Percentiles rank a stretch among this genome's conserved stretches.
Conservation (phyloP, 2,797 vertebrate genomes). For the Rhinichthys osculus region DNA sequence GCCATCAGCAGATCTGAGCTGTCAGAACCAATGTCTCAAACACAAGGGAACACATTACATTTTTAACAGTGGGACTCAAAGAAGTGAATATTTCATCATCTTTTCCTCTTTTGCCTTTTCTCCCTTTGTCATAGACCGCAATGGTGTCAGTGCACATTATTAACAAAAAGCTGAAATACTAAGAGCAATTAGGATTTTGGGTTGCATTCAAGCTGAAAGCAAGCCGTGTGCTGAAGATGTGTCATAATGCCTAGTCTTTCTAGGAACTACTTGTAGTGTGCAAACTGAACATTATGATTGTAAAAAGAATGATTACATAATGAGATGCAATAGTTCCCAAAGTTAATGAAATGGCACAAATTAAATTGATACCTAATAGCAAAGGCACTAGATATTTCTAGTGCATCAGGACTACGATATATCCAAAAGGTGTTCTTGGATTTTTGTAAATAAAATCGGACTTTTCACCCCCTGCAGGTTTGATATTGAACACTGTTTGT, state of each 20-base stretch:
- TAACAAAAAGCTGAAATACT: constrained; percentile 1
- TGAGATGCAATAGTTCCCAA: neutral
- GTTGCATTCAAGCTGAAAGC: neutral
- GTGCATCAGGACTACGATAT: neutral
- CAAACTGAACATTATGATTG: neutral
- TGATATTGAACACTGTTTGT: neutral
- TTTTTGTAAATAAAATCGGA: neutral
- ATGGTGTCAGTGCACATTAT: constrained; percentile 12
- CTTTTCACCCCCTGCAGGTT: neutral
- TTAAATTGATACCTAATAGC: neutral
- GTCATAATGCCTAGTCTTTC: neutral
- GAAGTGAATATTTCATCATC: constrained; percentile 53
- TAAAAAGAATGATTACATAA: neutral
- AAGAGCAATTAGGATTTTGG: neutral
- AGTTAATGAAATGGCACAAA: neutral
- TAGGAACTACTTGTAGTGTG: neutral
- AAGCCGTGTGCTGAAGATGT: neutral
- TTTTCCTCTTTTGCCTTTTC: constrained; percentile 21
- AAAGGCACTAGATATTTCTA: constrained; percentile 28
- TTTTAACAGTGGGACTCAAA: constrained; percentile 46
- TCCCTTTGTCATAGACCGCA: neutral
- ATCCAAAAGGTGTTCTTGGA: neutral
- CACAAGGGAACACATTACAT: constrained; percentile 40
- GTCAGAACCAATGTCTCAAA: constrained; percentile 27
- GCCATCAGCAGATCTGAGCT: constrained; percentile 29